Base-by-base conservation (phyloP, 1,140 invertebrate genomes). In the Eupeodes corollae region DNA sequence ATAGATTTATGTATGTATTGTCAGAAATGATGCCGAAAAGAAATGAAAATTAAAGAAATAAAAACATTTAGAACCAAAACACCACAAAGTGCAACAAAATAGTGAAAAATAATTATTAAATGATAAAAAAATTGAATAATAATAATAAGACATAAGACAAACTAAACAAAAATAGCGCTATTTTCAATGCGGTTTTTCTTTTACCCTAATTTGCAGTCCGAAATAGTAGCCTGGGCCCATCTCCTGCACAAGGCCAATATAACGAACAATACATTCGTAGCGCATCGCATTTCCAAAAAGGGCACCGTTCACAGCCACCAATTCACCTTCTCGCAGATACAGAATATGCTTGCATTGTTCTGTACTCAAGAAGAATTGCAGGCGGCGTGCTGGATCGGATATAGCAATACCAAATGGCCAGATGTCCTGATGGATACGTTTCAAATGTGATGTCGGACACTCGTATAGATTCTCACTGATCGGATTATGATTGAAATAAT, bases 201-300 rank as follows among this genome's bases (percentile, higher is more conserved):
- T 71, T 70, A 79, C 77, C 70, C 74, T 57, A 53, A 78, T 49
- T 53, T 77, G 73, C 46, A 79, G 59, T 21, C 74, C 75, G 65
- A 75, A 75, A 65, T 73, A 74, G 55, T 75, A 76, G 57, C 72
- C 70, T 35, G 57, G 49, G 33, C 75, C 74, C 16, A 76, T 52
- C 45, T 76, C 71, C 46, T 63, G 55, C 38, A 77, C 73, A 48
- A 59, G 57, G 30, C 76, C 76, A 44, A 76, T 74, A 52, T 70
- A 77, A 54, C 69, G 75, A 46, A 78, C 66, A 44, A 61, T 64
- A 19, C 63, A 56, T 55, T 62, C 39, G 51, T 61, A 46, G 31
- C 34, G 14, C 12, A 35, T 48, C 14, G 43, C n/a, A 44, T 52
- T 35, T 35, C 69, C 46, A 64, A 55, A 49, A 48, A 61, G 44